Percentiles rank a stretch among this genome's conserved stretches.
Conservation (phyloP, 2,113 vertebrate genomes). For the Leptosomus discolor region DNA sequence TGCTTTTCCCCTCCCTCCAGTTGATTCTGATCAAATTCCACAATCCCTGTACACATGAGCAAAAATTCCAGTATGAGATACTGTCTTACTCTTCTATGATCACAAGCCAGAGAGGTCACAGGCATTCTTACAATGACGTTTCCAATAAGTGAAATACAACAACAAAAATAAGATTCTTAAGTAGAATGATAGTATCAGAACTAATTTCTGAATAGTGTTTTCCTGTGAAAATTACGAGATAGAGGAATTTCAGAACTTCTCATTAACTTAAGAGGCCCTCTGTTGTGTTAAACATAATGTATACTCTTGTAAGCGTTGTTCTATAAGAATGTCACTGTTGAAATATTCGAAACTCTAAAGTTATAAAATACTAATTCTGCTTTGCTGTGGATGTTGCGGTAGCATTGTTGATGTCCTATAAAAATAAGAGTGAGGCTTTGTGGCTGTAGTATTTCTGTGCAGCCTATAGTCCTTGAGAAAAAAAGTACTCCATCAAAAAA, state of each 20-base stretch:
- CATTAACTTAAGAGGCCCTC: not conserved
- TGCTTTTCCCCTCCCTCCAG: not conserved
- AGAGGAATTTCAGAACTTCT: not conserved
- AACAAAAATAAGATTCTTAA: not conserved
- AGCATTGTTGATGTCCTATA: not conserved
- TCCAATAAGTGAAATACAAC: not conserved
- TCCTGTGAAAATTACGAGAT: not conserved
- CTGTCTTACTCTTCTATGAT: not conserved
- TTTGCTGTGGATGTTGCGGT: not conserved
- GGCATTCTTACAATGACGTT: not conserved
- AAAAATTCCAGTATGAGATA: not conserved
- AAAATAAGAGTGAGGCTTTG: not conserved
- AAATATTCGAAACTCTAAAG: not conserved
- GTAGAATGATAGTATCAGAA: not conserved
- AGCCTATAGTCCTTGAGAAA: not conserved
- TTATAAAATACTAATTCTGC: not conserved
- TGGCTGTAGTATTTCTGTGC: not conserved
- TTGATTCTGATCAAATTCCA: not conserved
- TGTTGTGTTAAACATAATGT: not conserved
- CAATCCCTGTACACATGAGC: not conserved
- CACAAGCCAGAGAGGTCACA: not conserved
- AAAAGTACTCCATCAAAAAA: not conserved
- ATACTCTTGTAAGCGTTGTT: not conserved
- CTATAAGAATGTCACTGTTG: not conserved
- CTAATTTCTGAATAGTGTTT: not conserved